A percentile compares a stretch with the other conserved stretches of the same genome.
phyloP scores from a whole-genome alignment of 2,888 invertebrate genomes.

The Caenorhabditis becei region DNA sequence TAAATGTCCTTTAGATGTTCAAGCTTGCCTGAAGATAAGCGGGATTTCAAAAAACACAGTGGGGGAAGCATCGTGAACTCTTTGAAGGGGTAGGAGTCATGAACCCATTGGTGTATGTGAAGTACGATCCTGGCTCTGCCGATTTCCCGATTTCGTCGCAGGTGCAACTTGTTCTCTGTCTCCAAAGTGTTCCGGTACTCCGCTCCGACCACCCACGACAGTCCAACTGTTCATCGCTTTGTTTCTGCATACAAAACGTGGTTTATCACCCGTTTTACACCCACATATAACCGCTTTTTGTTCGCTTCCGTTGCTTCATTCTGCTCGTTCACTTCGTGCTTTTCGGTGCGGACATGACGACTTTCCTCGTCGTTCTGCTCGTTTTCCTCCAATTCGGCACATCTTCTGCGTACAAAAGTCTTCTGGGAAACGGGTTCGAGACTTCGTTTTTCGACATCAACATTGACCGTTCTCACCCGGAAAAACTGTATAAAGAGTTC shows the following conservation, averaged over 20 bases:
- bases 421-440: background rate
- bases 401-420: background rate
- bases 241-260: slow-evolving; percentile 33
- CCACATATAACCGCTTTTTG: slow-evolving; percentile 6
- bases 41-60: too few relatives aligned
- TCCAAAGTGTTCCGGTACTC: background rate
- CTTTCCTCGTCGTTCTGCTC: slow-evolving; percentile 12
- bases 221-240: slow-evolving; percentile 13
- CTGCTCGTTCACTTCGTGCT: slow-evolving; percentile 13
- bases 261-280: slow-evolving; percentile 39
- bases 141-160: too few relatives aligned
- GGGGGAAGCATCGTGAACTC: too few relatives aligned
- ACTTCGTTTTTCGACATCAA: slow-evolving; percentile 38
- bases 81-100: too few relatives aligned
- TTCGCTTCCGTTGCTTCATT: slow-evolving; percentile 10
- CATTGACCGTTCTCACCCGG: slow-evolving; percentile 39
- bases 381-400: background rate
- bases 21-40: too few relatives aligned
- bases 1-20: too few relatives aligned
- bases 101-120: too few relatives aligned
- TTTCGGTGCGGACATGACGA: slow-evolving; percentile 19
- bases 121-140: too few relatives aligned
- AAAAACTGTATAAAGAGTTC: slow-evolving; percentile 45
- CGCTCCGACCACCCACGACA: background rate
- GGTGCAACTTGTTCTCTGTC: background rate